Percentiles rank a stretch among this genome's conserved stretches.
phyloP scores from a whole-genome alignment of 1,140 invertebrate genomes.

The Bombus huntii region DNA sequence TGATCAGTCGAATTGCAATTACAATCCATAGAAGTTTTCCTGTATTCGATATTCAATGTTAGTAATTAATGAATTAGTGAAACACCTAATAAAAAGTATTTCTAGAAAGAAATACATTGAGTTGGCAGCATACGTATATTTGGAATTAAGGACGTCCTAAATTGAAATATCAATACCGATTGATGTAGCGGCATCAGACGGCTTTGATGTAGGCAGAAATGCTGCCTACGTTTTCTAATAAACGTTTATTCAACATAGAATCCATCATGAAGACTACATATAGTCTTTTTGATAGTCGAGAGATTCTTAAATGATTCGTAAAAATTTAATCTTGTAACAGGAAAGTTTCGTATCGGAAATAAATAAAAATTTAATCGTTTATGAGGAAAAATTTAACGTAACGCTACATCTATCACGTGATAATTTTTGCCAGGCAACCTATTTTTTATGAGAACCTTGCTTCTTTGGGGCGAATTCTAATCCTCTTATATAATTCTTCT shows the following conservation, averaged over 20 bases:
- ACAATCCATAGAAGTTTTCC: background rate
- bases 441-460: slow-evolving; percentile 73
- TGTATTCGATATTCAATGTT: background rate
- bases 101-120: background rate
- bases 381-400: background rate
- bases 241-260: background rate
- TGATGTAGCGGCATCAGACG: background rate
- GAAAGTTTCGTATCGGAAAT: background rate
- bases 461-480: slow-evolving; percentile 87
- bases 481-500: slow-evolving; percentile 86
- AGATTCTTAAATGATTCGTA: background rate
- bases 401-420: background rate
- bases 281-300: background rate
- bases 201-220: background rate
- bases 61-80: background rate
- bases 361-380: background rate
- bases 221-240: background rate
- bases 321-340: background rate
- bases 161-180: background rate
- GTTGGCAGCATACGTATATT: background rate
- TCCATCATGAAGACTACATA: background rate
- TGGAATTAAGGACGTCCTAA: background rate
- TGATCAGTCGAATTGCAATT: background rate
- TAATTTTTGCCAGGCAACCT: background rate
- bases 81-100: background rate